Base-by-base conservation (phyloP, 2,888 invertebrate genomes). In the Athalia cordata region DNA sequence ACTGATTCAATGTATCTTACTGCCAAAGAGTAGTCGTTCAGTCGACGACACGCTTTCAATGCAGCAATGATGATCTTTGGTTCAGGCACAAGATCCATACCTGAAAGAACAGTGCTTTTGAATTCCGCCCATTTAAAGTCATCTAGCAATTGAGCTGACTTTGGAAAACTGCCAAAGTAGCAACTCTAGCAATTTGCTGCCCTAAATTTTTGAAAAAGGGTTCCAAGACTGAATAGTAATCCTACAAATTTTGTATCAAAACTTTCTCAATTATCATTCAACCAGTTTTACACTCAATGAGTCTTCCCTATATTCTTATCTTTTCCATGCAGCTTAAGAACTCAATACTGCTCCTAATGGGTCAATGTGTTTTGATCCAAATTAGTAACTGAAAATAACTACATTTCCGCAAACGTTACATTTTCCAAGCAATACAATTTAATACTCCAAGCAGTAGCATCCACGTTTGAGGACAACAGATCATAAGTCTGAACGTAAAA, bases 1-100 rank as follows among this genome's bases (percentile, higher is more conserved):
- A 98, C 93, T 4, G 96, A 94, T 91, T 99, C 99, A 79, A 99
- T 91, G 87, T 97, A 97, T 91, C 99, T 95, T 45, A 98, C 93
- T 45, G 98, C 96, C 45, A 99, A 92, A 0, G 99, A 95, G 88
- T 95, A 97, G 90, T 99, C 99, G 89, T 99, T 99, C 4, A 98
- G 93, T 85, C 97, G 93, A 84, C 99, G 95, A 91, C 98, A 98
- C 0, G 99, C 99, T 81, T 94, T 94, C 83, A 99, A 91, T 0
- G 96, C 97, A 74, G 98, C 96, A 84, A 93, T 93, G 83, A 99
- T 94, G 84, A 99, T 96, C 89, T 93, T 94, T 81, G 99, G 98
- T 89, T 98, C 98, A 0, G 99, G 98, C 7, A 99, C 94, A 87
- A 96, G 91, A 92, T 99, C 99, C 94, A 96, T 95, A 83, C 96